These are phyloP conservation scores for Doryteuthis pealeii DNA, from an alignment of 1,140 invertebrate species.

Conservation along the genomic window DNA sequence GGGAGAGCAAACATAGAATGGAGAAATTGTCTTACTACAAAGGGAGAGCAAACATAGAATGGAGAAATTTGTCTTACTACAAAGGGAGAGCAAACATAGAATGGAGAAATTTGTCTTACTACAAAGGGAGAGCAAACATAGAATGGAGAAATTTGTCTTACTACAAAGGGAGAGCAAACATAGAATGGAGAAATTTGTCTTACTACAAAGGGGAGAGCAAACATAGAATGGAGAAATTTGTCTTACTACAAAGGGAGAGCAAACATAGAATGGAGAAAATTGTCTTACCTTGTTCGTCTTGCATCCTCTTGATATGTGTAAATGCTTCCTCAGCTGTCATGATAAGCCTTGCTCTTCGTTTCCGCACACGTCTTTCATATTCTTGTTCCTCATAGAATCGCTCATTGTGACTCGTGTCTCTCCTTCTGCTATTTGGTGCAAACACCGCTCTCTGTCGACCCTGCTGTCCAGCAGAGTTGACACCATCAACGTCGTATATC, in stretches of 20 bases:
- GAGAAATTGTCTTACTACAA: neutral
- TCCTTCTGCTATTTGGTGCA: conserved; percentile 63
- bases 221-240: too few species aligned
- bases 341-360: conserved; percentile 83
- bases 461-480: conserved; percentile 45
- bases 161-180: too few species aligned
- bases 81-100: neutral
- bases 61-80: too few species aligned
- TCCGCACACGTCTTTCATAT: conserved; percentile 89
- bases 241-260: too few species aligned
- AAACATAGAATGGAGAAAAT: neutral
- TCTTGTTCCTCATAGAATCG: conserved; percentile 95
- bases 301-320: conserved; percentile 80
- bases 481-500: conserved; percentile 92
- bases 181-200: too few species aligned
- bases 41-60: neutral
- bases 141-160: too few species aligned
- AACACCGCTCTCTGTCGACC: conserved; percentile 67
- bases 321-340: conserved; percentile 96
- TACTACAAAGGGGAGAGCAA: too few species aligned
- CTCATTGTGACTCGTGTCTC: conserved; percentile 91
- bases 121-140: too few species aligned
- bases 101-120: conserved; percentile 27
- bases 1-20: conserved; percentile 55
- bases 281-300: conserved; percentile 61